These are phyloP conservation scores for Poecile montanus DNA, from an alignment of 2,797 vertebrate species.

Conservation along the genomic window DNA sequence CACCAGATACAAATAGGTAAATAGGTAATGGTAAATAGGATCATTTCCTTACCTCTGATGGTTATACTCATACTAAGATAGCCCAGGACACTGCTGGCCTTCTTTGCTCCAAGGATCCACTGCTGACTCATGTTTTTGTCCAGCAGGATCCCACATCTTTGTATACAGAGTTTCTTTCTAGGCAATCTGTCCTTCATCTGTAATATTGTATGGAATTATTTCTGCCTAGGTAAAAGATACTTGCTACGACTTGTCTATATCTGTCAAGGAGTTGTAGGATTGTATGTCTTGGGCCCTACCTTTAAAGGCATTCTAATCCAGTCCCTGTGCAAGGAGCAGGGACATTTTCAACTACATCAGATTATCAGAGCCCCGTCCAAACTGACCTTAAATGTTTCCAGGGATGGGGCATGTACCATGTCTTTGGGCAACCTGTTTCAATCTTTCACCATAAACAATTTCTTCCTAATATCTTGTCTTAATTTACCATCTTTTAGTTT, in stretches of 20 bases:
- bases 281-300: neutral
- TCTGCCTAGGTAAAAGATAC: neutral
- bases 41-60: neutral
- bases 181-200: neutral
- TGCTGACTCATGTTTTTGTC: neutral
- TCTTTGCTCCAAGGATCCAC: neutral
- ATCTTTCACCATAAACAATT: neutral
- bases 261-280: neutral
- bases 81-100: neutral
- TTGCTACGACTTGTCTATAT: neutral
- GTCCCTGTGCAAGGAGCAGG: accelerated
- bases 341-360: neutral
- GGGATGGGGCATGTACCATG: neutral
- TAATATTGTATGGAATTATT: neutral
- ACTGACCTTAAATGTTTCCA: neutral
- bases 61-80: neutral
- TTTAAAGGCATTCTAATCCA: neutral
- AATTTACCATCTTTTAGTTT: neutral
- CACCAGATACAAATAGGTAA: neutral
- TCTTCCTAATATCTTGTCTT: neutral
- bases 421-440: neutral
- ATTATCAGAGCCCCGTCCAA: neutral
- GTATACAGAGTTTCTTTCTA: neutral
- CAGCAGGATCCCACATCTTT: neutral
- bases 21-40: neutral